Evolutionary conservation across 2,888 invertebrate genomes (phyloP).

Genomic region (Drosophila recens): DNA sequence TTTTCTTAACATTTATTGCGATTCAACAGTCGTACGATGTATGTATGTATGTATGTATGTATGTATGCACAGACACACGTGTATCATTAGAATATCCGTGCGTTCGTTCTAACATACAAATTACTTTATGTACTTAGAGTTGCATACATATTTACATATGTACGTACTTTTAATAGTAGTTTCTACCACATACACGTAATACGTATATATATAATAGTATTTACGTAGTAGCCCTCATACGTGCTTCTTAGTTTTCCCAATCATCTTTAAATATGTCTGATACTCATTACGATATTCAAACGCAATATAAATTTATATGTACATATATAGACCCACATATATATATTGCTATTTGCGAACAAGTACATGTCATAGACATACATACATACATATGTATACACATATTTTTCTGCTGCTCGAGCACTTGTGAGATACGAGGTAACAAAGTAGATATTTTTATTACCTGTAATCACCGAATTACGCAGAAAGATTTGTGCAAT

Average conservation of each 20-base stretch:
- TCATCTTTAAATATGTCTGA: not conserved
- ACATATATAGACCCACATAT: conserved; percentile 9
- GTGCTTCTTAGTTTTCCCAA: conserved; percentile 5
- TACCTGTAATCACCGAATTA: conserved; percentile 16
- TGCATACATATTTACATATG: conserved; percentile 5
- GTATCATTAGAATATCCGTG: conserved; percentile 17
- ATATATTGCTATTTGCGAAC: not conserved
- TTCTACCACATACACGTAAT: conserved; percentile 2
- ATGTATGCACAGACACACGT: conserved; percentile 20
- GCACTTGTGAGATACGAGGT: conserved; percentile 11
- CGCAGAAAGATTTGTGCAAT: conserved; percentile 6
- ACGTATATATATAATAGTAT: not conserved
- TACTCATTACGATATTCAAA: conserved; percentile 7
- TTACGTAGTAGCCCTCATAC: conserved; percentile 8
- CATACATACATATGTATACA: not conserved
- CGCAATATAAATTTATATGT: conserved; percentile 3
- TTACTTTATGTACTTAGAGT: conserved; percentile 13
- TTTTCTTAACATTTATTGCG: conserved; percentile 10
- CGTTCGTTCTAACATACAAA: conserved; percentile 2
- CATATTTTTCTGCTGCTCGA: conserved; percentile 7
- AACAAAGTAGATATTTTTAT: conserved; percentile 24
- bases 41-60: no score
- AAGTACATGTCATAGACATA: not conserved
- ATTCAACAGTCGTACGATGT: conserved; percentile 17
- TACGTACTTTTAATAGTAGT: not conserved